A percentile compares a stretch with the other conserved stretches of the same genome.
phyloP scores from a whole-genome alignment of 2,888 invertebrate genomes.

The Eilema depressum region DNA sequence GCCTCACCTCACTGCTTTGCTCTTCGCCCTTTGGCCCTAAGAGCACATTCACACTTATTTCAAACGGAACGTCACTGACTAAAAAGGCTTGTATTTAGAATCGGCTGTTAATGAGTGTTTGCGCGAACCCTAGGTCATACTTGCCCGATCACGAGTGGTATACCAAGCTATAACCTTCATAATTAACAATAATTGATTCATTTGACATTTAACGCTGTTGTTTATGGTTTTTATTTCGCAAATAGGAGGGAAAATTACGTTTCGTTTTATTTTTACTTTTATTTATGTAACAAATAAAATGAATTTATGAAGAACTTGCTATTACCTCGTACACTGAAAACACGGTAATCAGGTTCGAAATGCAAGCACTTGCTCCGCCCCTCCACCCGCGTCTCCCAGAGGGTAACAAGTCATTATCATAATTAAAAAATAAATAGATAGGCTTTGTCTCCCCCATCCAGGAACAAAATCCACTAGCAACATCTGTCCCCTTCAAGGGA shows the following conservation, averaged over 20 bases:
- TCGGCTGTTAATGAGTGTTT: slow-evolving; percentile 21
- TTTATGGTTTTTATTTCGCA: not conserved
- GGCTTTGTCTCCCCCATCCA: no score
- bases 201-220: slow-evolving; percentile 9
- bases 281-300: not conserved
- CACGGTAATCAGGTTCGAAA: no score
- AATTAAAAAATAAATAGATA: no score
- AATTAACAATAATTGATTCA: slow-evolving; percentile 10
- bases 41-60: slow-evolving; percentile 8
- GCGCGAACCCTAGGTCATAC: slow-evolving; percentile 7
- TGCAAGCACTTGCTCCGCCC: no score
- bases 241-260: not conserved
- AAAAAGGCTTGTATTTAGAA: slow-evolving; percentile 20
- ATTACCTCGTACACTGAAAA: no score
- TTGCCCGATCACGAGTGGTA: not conserved
- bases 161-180: not conserved
- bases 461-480: no score
- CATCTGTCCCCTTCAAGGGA: no score
- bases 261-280: not conserved
- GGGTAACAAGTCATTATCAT: no score
- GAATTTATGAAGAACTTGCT: no score
- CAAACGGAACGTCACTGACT: slow-evolving; percentile 11
- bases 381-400: no score
- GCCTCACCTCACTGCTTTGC: slow-evolving; percentile 4
- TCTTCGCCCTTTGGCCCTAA: slow-evolving; percentile 12